Percentiles rank a stretch among this genome's conserved stretches.
Evolutionary conservation across 2,888 invertebrate genomes (phyloP).

Genomic region (Amitus sp.): DNA sequence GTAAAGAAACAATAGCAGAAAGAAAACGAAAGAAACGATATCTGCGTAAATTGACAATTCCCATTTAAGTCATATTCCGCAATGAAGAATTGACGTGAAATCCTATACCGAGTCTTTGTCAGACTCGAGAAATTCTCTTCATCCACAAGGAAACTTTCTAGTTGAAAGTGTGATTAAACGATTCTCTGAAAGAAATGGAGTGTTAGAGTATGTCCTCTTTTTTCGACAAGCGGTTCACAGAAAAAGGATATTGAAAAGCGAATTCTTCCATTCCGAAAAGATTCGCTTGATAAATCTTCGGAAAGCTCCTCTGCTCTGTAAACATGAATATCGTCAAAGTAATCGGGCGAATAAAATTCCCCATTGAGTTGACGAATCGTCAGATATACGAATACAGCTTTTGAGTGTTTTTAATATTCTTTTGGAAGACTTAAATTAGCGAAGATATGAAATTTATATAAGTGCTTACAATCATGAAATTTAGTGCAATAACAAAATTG

Average conservation of each 20-base stretch:
- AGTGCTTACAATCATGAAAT: too few relatives aligned
- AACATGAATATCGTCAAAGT: background rate
- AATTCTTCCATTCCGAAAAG: conserved; percentile 8
- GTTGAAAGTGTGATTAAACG: conserved; percentile 25
- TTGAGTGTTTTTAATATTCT: too few relatives aligned
- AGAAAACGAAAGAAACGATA: too few relatives aligned
- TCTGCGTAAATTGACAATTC: too few relatives aligned
- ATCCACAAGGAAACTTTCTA: conserved; percentile 16
- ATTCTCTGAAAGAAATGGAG: conserved; percentile 19
- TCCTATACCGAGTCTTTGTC: conserved; percentile 5
- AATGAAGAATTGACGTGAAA: conserved; percentile 9
- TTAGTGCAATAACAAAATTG: too few relatives aligned
- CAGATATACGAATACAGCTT: too few relatives aligned
- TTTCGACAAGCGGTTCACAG: conserved; percentile 12
- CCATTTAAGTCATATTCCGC: too few relatives aligned
- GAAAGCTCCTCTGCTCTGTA: background rate
- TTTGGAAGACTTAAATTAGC: too few relatives aligned
- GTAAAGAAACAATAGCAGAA: too few relatives aligned
- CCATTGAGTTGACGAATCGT: too few relatives aligned
- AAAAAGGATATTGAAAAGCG: conserved; percentile 15
- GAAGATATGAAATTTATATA: too few relatives aligned
- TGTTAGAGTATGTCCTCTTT: conserved; percentile 14
- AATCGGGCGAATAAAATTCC: background rate
- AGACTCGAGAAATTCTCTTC: conserved; percentile 9
- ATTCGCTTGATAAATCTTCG: background rate